Conservation (phyloP, 2,113 vertebrate species). For the Dipodomys stephensi region DNA sequence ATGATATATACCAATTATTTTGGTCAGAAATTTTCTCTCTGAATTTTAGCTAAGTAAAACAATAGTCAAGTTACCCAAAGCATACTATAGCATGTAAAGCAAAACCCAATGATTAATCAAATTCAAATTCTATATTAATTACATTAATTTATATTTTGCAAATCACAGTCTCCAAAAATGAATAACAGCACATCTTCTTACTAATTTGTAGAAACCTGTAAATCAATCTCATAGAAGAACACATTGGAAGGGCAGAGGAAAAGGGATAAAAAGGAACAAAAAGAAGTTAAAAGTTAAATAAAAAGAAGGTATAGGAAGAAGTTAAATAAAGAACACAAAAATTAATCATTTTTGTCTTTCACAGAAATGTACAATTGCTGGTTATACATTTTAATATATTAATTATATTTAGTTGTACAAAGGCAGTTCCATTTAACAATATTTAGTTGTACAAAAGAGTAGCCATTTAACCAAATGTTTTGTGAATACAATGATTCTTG, state of each 20-base stretch:
- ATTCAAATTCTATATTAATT: background rate
- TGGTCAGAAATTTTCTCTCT: background rate
- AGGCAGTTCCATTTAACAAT: no score
- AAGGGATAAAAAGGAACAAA: no score
- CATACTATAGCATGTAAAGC: background rate
- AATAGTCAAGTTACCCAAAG: background rate
- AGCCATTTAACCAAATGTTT: no score
- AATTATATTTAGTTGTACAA: no score
- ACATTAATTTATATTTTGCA: slow-evolving; percentile 1
- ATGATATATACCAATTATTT: background rate
- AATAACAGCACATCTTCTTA: background rate
- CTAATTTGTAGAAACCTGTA: background rate
- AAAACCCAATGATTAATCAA: background rate
- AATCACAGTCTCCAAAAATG: background rate
- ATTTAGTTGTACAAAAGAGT: no score
- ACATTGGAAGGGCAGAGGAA: background rate
- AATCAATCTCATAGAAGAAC: background rate
- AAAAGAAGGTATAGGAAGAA: background rate
- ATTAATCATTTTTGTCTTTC: background rate
- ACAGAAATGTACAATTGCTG: no score
- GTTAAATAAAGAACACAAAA: background rate
- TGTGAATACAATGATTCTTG: no score
- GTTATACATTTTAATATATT: no score
- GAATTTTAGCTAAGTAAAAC: slow-evolving; percentile 9
- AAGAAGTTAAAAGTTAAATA: no score